These are phyloP conservation scores for Cataglyphis albicans DNA, from an alignment of 2,888 invertebrate genomes.

Conservation along the genomic window DNA sequence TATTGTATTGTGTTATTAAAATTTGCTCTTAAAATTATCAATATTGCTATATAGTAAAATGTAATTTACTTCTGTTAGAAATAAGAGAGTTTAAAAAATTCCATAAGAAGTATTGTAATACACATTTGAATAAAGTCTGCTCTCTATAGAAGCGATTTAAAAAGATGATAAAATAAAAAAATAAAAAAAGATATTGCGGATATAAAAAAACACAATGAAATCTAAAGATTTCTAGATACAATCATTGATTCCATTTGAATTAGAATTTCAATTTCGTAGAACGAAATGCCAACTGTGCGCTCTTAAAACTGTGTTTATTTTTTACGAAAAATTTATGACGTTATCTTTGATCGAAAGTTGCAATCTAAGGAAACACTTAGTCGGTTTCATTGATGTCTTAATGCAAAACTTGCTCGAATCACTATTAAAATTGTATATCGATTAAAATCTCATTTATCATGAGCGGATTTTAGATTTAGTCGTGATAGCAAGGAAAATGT, in stretches of 20 bases:
- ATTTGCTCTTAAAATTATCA: no score
- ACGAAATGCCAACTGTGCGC: background rate
- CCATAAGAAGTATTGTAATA: background rate
- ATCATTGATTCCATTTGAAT: background rate
- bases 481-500: slow-evolving; percentile 42
- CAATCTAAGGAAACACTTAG: slow-evolving; percentile 21
- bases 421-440: slow-evolving; percentile 35
- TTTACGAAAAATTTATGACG: slow-evolving; percentile 22
- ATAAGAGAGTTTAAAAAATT: background rate
- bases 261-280: slow-evolving; percentile 27
- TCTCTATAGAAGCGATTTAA: background rate
- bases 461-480: slow-evolving; percentile 27
- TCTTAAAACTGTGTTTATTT: background rate
- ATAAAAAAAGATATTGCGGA: background rate
- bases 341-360: slow-evolving; percentile 26
- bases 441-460: slow-evolving; percentile 50
- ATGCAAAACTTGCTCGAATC: slow-evolving; percentile 22
- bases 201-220: background rate
- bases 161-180: background rate
- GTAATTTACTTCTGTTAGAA: background rate
- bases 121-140: background rate
- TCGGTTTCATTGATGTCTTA: slow-evolving; percentile 51
- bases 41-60: background rate
- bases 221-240: background rate
- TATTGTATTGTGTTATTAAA: no score